These are phyloP conservation scores for Darevskia mixta DNA, from an alignment of 2,797 vertebrate species.

Conservation along the genomic window DNA sequence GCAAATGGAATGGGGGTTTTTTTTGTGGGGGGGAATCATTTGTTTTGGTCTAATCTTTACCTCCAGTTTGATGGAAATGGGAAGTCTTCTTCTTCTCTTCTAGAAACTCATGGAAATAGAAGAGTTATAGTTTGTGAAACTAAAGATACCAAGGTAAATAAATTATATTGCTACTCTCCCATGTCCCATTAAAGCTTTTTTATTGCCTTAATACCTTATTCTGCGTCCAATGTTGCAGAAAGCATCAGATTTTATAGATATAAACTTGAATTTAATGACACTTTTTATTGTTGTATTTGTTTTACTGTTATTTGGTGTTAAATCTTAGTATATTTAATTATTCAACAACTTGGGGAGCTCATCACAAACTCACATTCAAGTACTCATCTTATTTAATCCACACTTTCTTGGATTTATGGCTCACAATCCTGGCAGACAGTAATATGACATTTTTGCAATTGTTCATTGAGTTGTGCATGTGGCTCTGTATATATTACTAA, in stretches of 20 bases:
- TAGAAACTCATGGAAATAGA: constrained; percentile 52
- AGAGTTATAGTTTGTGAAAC: constrained; percentile 28
- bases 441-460: neutral
- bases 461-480: neutral
- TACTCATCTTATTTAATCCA: constrained; percentile 27
- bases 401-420: constrained; percentile 5
- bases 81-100: neutral
- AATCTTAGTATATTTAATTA: constrained; percentile 42
- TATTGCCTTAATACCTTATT: constrained; percentile 24
- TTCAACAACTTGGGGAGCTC: constrained; percentile 34
- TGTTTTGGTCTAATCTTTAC: neutral
- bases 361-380: constrained; percentile 23
- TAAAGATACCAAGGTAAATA: constrained; percentile 39
- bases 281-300: constrained; percentile 53
- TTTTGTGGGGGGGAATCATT: neutral
- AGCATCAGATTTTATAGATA: constrained; percentile 37
- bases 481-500: neutral
- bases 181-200: constrained; percentile 59
- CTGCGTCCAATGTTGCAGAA: constrained; percentile 24
- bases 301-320: constrained; percentile 49
- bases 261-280: constrained; percentile 30
- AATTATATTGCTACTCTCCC: constrained; percentile 45
- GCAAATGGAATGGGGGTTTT: neutral
- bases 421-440: constrained; percentile 9
- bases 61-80: constrained; percentile 21